Evolutionary conservation across 2,888 invertebrate genomes (phyloP), one percentile per base, ranked within the genome.

Genomic region (Helleia helle): DNA sequence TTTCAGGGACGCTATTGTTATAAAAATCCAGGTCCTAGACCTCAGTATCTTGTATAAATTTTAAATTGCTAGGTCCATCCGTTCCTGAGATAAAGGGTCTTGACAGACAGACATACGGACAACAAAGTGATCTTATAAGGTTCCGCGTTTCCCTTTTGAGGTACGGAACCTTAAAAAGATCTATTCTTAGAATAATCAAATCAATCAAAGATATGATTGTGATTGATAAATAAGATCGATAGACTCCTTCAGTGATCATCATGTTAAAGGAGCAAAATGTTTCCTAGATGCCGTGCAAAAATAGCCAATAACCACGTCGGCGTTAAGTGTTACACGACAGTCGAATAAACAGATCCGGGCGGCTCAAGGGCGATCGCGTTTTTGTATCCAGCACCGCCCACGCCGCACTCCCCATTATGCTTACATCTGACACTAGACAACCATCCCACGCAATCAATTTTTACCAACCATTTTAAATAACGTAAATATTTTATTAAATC

Each of bases 241-340:
- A n/a, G n/a, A n/a, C n/a, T n/a, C 17, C 31, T 31, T 31, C 31
- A 31, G 18, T 31, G 14, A 15, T 31, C 9, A 31, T 31, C 31
- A 9, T 31, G 17, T 31, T 11, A 31, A 31, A 31, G 31, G 31
- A 31, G 31, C 9, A 11, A 52, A 47, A 61, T 66, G 61, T 65
- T 71, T 67, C 62, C 55, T 59, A 55, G 56, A 57, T 62, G 65
- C 64, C 57, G 65, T 50, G 69, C 73, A 69, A 73, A 81, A 80
- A 81, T 83, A 81, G 73, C 74, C 51, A 65, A 65, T 70, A 75
- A 79, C 71, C 72, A 75, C 72, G 71, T 62, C 60, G 65, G 72
- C 65, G 68, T 62, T 79, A 83, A 83, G 83, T 83, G 83, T 71
- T 80, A 76, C 71, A 79, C 71, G 83, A 81, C 80, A 81, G 75